These are phyloP conservation scores for Polydrusus tereticollis DNA, from an alignment of 2,888 invertebrate species.

Conservation along the genomic window DNA sequence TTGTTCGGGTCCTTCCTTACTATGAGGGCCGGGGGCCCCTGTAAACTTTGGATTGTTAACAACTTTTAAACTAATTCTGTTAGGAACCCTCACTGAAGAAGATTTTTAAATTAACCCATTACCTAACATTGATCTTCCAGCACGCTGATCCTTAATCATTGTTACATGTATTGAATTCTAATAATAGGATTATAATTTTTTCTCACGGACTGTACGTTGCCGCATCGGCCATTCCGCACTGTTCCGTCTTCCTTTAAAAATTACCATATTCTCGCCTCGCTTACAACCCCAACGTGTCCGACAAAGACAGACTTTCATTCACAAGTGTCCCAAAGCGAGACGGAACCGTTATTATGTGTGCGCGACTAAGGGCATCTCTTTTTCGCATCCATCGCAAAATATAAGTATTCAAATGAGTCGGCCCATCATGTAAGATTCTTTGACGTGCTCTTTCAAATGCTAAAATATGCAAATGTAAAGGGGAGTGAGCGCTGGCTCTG, in stretches of 20 bases:
- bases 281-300: background rate
- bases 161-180: no score
- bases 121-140: no score
- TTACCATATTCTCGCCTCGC: constrained; percentile 40
- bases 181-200: constrained; percentile 1
- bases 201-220: constrained; percentile 51
- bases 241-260: constrained; percentile 51
- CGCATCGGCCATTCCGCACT: constrained; percentile 48
- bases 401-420: constrained; percentile 60
- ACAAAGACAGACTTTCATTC: background rate
- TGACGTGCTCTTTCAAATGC: constrained; percentile 62
- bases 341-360: constrained; percentile 27
- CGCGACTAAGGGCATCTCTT: constrained; percentile 15
- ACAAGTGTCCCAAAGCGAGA: constrained; percentile 12
- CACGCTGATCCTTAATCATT: no score
- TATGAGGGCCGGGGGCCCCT: no score
- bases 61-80: no score
- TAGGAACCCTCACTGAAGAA: no score
- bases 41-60: no score
- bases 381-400: constrained; percentile 46
- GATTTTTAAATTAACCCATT: no score
- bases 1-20: no score
- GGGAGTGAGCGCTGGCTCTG: constrained; percentile 60
- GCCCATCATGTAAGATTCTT: constrained; percentile 61
- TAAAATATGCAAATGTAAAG: constrained; percentile 66